Evolutionary conservation across 2,797 vertebrate species (phyloP), one percentile per base, ranked within the genome.

Genomic region (Myripristis murdjan): DNA sequence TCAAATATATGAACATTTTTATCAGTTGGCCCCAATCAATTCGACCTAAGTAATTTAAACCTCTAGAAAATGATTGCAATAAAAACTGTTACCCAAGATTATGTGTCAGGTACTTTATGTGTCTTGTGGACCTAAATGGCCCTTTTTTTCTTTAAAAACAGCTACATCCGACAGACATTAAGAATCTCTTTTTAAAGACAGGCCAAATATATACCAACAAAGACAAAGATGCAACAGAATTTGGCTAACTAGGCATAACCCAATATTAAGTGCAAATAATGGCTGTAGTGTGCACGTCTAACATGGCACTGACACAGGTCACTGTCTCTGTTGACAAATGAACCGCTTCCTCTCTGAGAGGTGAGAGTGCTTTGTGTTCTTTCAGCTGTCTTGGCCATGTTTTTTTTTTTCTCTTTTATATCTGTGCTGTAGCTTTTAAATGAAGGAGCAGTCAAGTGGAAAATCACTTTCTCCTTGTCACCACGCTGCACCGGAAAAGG

Each of bases 391-490:
- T 41, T 41, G 49, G 28, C 46, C 28, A 7, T 71, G 70, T 59
- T 76, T 82, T 78, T 57, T 57, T n/a, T n/a, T n/a, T n/a, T n/a
- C n/a, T n/a, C 28, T 81, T 79, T 52, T 0, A 72, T 64, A 85
- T 67, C 64, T 73, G 31, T 22, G 37, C 55, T 72, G n/a, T 46
- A 28, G 52, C 47, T 84, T 77, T 87, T 73, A 85, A 81, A 86
- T 78, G 67, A 85, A 85, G 47, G 54, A 78, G 69, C 55, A 77
- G 81, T 85, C 84, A 76, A 84, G 75, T 85, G 86, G 88, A 89
- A 91, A 91, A 92, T 89, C 72, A 80, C 85, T 92, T 87, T 84
- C 70, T 85, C 68, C 63, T 71, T 77, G 73, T 88, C 80, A 73
- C 60, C 71, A 60, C 16, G 37, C 61, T 6, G 43, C 71, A 74